Evolutionary conservation across 1,140 invertebrate genomes (phyloP), one percentile per base, ranked within the genome.

Genomic region (Mylabris phalerata): DNA sequence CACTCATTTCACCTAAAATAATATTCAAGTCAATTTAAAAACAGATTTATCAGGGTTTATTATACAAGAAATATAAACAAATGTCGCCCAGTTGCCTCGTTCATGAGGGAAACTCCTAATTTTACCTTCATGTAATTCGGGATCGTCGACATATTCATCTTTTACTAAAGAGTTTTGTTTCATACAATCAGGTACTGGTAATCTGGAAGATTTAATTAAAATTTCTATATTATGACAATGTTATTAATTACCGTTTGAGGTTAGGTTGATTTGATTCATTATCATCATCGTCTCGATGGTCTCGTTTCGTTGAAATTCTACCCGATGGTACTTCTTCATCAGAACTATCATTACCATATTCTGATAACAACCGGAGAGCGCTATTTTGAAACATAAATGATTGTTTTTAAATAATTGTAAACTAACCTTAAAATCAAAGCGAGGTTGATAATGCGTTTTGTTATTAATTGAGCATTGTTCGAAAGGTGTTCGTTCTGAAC

Each of bases 21-120:
- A 5, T 6, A 46, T 19, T 19, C 19, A 19, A 19, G 1, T 19
- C 19, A 19, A 19, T 19, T 19, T 19, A 19, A 19, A 19, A 19
- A 1, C 19, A 19, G 19, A 19, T 19, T 19, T 19, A 19, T 19
- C 19, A 2, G 1, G 19, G 10, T 13, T 54, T 54, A 45, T 42
- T n/a, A 48, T 80, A 89, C 86, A 86, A 63, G 84, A 79, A 56
- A 89, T 77, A 70, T 85, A 89, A 50, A 87, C 75, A 70, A 81
- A 84, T 9, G 85, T 84, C n/a, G 85, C 82, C 89, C 89, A 92
- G 70, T 89, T 89, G 48, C 88, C 88, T 72, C 87, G 78, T 69
- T 87, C 82, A 75, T 92, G 88, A 61, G 86, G 81, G 75, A 90
- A 90, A 38, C 78, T 78, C 66, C 89, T 76, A 55, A 81, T 70